phyloP scores from a whole-genome alignment of 1,140 invertebrate species.

The Harpegnathos saltator region DNA sequence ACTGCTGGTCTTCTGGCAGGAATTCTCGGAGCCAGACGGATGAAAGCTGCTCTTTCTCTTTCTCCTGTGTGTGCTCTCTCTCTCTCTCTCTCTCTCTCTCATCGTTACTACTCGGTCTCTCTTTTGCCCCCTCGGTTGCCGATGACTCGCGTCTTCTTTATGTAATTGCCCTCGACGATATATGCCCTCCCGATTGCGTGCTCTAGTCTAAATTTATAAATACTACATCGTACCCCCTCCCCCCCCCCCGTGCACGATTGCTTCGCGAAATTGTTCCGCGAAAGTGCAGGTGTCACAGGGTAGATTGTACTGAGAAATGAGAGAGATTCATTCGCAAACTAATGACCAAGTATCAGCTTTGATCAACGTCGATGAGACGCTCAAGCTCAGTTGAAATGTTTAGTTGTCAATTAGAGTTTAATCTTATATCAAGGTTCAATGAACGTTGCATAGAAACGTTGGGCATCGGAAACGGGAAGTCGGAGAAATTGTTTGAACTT shows the following conservation, averaged over 20 bases:
- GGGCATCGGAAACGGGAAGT: background rate
- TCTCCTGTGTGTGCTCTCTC: background rate
- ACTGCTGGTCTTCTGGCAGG: background rate
- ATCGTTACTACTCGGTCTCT: background rate
- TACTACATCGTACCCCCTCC: too few species aligned
- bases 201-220: background rate
- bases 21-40: constrained; percentile 13
- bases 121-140: background rate
- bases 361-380: too few species aligned
- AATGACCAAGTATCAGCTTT: background rate
- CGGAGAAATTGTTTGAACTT: background rate
- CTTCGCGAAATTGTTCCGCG: background rate
- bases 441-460: too few species aligned
- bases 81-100: background rate
- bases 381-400: too few species aligned
- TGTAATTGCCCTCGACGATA: background rate
- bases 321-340: background rate
- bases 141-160: background rate
- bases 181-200: background rate
- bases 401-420: too few species aligned
- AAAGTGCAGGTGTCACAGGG: background rate
- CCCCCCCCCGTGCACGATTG: background rate
- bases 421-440: too few species aligned
- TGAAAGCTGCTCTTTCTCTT: background rate
- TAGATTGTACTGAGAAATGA: background rate